These are phyloP conservation scores for Subanguina moxae DNA, from an alignment of 1,140 invertebrate genomes.

Conservation along the genomic window DNA sequence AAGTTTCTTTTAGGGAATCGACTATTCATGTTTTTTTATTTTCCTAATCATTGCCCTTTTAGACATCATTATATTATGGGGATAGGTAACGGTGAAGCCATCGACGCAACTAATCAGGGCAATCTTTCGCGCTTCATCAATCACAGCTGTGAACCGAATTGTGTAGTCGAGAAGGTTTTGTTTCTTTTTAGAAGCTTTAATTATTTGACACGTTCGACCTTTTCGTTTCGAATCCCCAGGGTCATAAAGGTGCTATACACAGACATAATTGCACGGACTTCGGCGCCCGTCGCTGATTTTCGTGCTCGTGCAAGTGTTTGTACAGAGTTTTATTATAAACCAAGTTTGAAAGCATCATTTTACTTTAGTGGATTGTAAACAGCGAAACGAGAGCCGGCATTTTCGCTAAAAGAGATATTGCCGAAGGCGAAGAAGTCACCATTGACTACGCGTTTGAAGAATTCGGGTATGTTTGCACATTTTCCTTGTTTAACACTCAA, in stretches of 20 bases:
- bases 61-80: slow-evolving; percentile 95
- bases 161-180: slow-evolving; percentile 81
- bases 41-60: too few species aligned
- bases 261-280: too few species aligned
- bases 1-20: too few species aligned
- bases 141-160: slow-evolving; percentile 95
- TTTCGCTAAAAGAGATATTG: slow-evolving; percentile 78
- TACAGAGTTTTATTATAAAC: too few species aligned
- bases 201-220: too few species aligned
- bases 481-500: too few species aligned
- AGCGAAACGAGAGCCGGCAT: slow-evolving; percentile 75
- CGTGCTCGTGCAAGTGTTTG: too few species aligned
- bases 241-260: too few species aligned
- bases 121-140: slow-evolving; percentile 95
- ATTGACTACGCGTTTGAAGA: slow-evolving; percentile 93
- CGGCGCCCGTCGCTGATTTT: too few species aligned
- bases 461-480: slow-evolving; percentile 12
- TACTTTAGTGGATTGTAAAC: slow-evolving; percentile 16
- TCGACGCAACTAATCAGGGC: slow-evolving; percentile 84
- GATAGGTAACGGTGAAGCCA: slow-evolving; percentile 83
- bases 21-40: too few species aligned
- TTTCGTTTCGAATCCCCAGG: too few species aligned
- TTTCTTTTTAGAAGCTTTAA: too few species aligned
- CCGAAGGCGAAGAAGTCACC: slow-evolving; percentile 84
- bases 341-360: neutral